Evolutionary conservation across 2,797 vertebrate species (phyloP).

Genomic region (Hirundo rustica): DNA sequence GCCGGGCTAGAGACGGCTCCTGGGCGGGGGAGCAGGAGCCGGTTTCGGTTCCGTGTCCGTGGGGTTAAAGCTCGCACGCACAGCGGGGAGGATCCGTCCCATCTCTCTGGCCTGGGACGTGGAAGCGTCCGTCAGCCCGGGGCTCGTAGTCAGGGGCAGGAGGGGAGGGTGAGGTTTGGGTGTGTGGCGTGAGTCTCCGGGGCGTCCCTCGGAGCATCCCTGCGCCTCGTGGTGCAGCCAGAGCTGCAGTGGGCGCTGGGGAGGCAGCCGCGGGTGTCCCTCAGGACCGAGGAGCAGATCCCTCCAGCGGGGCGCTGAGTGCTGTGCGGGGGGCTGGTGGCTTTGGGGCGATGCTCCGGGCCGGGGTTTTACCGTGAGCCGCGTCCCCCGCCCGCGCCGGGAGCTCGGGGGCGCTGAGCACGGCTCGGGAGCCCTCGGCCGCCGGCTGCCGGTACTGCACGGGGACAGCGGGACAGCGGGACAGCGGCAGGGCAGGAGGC

Average conservation of each 20-base stretch:
- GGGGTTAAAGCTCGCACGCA: background rate
- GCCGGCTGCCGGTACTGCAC: constrained; percentile 15
- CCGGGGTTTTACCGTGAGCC: background rate
- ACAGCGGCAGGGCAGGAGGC: background rate
- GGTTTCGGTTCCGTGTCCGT: background rate
- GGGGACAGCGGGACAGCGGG: no score
- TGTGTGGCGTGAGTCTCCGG: fast-evolving
- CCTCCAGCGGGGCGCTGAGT: background rate
- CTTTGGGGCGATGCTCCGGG: background rate
- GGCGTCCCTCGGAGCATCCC: background rate
- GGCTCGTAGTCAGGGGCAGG: background rate
- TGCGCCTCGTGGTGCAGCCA: fast-evolving
- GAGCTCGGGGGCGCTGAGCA: background rate
- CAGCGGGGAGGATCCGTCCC: background rate
- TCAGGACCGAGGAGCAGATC: background rate
- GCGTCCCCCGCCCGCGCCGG: background rate
- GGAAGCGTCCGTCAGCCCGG: fast-evolving
- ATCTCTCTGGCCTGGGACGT: fast-evolving
- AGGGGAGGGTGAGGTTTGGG: no score
- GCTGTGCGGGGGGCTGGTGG: no score
- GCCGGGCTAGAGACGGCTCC: background rate
- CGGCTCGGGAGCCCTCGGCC: constrained; percentile 38
- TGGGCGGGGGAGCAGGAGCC: background rate
- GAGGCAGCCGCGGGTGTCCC: background rate
- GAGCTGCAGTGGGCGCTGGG: background rate